Conservation (phyloP, 2,888 invertebrate genomes). For the Dastarcus helophoroides region DNA sequence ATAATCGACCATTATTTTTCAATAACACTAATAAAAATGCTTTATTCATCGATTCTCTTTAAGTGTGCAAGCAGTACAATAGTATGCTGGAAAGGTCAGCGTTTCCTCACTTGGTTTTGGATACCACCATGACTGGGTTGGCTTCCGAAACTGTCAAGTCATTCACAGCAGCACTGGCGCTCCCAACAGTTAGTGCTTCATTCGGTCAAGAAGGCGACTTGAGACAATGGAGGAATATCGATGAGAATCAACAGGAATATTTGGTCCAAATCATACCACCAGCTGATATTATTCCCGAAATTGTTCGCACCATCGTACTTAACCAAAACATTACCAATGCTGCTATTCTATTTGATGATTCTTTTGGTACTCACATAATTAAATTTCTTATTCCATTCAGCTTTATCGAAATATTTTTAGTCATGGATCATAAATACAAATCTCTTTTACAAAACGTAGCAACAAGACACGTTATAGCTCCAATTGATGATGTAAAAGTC, state of each 20-base stretch:
- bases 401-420: conserved; percentile 42
- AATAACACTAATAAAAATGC: conserved; percentile 2
- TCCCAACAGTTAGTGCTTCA: conserved; percentile 76
- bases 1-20: too few species aligned
- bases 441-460: conserved; percentile 81
- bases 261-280: conserved; percentile 77
- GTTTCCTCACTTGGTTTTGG: conserved; percentile 68
- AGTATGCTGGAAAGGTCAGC: conserved; percentile 50
- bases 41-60: conserved; percentile 20
- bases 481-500: conserved; percentile 43
- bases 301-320: conserved; percentile 67
- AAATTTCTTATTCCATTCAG: too few species aligned
- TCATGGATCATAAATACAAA: conserved; percentile 91
- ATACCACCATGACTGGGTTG: conserved; percentile 69
- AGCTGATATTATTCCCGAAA: conserved; percentile 72
- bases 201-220: conserved; percentile 78
- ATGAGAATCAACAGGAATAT: conserved; percentile 58
- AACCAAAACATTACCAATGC: conserved; percentile 83
- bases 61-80: conserved; percentile 64
- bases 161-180: conserved; percentile 63
- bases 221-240: conserved; percentile 68
- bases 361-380: conserved; percentile 74
- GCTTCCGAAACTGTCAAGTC: conserved; percentile 79
- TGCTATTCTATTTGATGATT: conserved; percentile 81
- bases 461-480: conserved; percentile 79